Base-by-base conservation (phyloP, 2,888 invertebrate species). In the Lacanobia wlatinum region DNA sequence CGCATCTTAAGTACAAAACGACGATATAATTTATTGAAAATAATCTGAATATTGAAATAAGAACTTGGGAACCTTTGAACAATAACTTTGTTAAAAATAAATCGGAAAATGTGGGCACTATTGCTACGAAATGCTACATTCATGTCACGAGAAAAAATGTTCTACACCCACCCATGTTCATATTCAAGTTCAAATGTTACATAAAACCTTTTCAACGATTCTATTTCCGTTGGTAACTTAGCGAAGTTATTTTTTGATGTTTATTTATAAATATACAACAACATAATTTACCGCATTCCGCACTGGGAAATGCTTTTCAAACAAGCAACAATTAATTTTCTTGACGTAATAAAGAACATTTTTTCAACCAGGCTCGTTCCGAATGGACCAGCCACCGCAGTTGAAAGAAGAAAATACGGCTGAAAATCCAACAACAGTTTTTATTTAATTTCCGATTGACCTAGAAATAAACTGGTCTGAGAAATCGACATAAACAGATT, bases 1-100 rank as follows among this genome's bases (percentile, higher is more conserved):
- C 68, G 73, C 80, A 80, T 79, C 76, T 59, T 73, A 75, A 84
- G 76, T 73, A 78, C 76, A 50, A 67, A 61, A 58, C 53, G 58
- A 69, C 74, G 70, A 28, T 48, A 58, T 78, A 78, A 78, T 78
- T 78, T 73, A 83, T 74, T 78, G 81, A 71, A 74, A 73, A 68
- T 67, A 52, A 73, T 59, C 70, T 82, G 73, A 82, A 78, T 82
- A 69, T 66, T 73, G 72, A 72, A 69, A 34, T 59, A 43, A 66
- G 23, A 48, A 28, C 46, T 38, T 46, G n/a, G 38, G 38, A 43
- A 18, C 28, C 18, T 53, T 34, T 10, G 18, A 62, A 62, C 21
- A 12, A 34, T 52, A 23, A 14, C 28, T 61, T 64, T 55, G 28
- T 48, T 28, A 46, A 18, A 21, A 53, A 21, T 56, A 21, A 23